phyloP scores from a whole-genome alignment of 2,797 vertebrate species.

The Pangasius larnaudii region DNA sequence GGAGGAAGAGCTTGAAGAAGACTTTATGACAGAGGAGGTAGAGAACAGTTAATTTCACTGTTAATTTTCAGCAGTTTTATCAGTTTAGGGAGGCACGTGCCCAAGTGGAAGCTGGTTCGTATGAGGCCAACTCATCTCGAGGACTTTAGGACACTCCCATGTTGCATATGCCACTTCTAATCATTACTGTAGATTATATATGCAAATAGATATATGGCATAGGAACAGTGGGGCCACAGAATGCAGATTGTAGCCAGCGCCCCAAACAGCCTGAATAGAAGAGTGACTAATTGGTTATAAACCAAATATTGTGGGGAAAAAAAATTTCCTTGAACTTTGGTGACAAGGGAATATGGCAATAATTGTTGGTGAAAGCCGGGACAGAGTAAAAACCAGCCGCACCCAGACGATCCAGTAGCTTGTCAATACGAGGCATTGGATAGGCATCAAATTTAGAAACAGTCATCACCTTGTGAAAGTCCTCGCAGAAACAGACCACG shows the following conservation, averaged over 20 bases:
- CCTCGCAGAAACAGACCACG: background rate
- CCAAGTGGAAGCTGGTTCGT: background rate
- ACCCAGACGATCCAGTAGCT: background rate
- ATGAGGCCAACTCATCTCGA: background rate
- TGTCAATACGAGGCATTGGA: background rate
- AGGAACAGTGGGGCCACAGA: background rate
- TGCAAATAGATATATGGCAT: background rate
- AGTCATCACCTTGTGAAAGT: background rate
- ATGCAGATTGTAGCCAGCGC: background rate
- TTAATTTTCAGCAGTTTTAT: background rate
- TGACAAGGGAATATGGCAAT: background rate
- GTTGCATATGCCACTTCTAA: background rate
- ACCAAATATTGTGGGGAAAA: background rate
- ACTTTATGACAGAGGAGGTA: background rate
- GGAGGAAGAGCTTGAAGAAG: background rate
- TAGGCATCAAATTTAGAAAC: background rate
- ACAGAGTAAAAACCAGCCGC: background rate
- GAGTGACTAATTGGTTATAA: background rate
- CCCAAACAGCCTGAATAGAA: background rate
- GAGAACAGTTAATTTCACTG: background rate
- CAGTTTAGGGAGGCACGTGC: background rate
- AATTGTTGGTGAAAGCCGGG: background rate
- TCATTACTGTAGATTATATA: background rate
- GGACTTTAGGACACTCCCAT: background rate
- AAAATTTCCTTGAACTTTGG: background rate